These are phyloP conservation scores for Beroe ovata DNA, from an alignment of 37 sponge, comb jelly and placozoan genomes.

Conservation along the genomic window DNA sequence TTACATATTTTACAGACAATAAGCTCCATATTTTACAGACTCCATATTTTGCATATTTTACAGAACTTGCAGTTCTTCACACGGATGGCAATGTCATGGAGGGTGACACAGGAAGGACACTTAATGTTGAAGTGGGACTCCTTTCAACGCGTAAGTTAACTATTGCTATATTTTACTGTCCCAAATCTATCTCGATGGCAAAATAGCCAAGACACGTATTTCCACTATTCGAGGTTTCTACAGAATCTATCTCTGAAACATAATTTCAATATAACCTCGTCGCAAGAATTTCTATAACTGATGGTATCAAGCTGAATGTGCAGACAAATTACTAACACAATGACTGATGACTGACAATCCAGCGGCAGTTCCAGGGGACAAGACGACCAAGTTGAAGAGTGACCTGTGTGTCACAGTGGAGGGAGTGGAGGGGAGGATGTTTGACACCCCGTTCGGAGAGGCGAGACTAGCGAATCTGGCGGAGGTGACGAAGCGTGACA, in stretches of 20 bases:
- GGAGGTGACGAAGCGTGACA: neutral
- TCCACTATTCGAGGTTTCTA: too few species aligned
- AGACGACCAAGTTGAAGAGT: conserved; percentile 8
- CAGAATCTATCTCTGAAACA: too few species aligned
- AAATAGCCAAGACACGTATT: too few species aligned
- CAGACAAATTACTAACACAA: too few species aligned
- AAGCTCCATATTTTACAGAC: too few species aligned
- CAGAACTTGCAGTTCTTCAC: conserved; percentile 64
- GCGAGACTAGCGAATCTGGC: neutral
- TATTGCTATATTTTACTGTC: neutral
- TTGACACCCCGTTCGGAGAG: conserved; percentile 55
- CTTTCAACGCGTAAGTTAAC: conserved; percentile 15
- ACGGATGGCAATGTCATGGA: conserved; percentile 26
- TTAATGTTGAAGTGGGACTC: conserved; percentile 20
- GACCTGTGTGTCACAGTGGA: neutral
- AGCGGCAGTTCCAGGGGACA: conserved; percentile 17
- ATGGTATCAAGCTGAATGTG: too few species aligned
- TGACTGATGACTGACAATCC: neutral
- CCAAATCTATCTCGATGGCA: too few species aligned
- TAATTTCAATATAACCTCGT: too few species aligned
- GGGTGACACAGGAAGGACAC: conserved; percentile 27
- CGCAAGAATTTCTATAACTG: too few species aligned
- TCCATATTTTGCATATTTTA: too few species aligned
- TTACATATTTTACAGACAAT: too few species aligned
- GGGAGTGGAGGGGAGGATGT: neutral